Percentiles rank a stretch among this genome's conserved stretches.
Evolutionary conservation across 2,888 invertebrate species (phyloP).

Genomic region (Cheilosia vernalis): DNA sequence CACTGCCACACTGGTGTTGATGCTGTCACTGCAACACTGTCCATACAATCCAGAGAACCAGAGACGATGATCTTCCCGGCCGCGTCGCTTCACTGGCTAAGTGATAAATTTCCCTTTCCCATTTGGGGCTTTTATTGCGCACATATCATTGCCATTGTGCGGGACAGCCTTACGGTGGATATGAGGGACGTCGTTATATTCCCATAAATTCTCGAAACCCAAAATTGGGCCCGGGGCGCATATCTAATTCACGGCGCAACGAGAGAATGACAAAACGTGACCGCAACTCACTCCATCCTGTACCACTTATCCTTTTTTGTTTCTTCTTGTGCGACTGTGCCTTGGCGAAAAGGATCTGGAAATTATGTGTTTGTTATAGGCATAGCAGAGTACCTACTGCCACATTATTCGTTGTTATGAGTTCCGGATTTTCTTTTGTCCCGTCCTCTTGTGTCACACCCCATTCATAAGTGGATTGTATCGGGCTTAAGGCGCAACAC

Average conservation of each 20-base stretch:
- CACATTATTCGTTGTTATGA: constrained; percentile 57
- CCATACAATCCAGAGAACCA: neutral
- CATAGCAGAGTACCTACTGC: constrained; percentile 22
- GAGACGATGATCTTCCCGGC: constrained; percentile 33
- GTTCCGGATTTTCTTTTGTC: constrained; percentile 39
- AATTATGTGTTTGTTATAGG: constrained; percentile 59
- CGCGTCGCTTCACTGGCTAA: constrained; percentile 21
- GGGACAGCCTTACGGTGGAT: neutral
- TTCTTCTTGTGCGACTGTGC: neutral
- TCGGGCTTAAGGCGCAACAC: constrained; percentile 40
- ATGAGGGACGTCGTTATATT: constrained; percentile 17
- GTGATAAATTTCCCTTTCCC: constrained; percentile 47
- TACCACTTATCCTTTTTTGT: constrained; percentile 31
- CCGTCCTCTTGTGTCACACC: constrained; percentile 31
- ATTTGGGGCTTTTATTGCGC: constrained; percentile 18
- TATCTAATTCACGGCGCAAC: constrained; percentile 41
- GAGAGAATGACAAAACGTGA: constrained; percentile 33
- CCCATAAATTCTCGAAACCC: constrained; percentile 49
- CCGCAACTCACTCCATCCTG: constrained; percentile 4
- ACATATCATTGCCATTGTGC: neutral
- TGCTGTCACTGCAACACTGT: constrained; percentile 15
- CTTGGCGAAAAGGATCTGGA: constrained; percentile 37
- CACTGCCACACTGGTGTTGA: neutral
- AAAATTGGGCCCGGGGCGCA: constrained; percentile 29
- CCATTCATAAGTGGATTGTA: constrained; percentile 31